Evolutionary conservation across 2,888 invertebrate species (phyloP).

Genomic region (Teinopalpus imperialis): DNA sequence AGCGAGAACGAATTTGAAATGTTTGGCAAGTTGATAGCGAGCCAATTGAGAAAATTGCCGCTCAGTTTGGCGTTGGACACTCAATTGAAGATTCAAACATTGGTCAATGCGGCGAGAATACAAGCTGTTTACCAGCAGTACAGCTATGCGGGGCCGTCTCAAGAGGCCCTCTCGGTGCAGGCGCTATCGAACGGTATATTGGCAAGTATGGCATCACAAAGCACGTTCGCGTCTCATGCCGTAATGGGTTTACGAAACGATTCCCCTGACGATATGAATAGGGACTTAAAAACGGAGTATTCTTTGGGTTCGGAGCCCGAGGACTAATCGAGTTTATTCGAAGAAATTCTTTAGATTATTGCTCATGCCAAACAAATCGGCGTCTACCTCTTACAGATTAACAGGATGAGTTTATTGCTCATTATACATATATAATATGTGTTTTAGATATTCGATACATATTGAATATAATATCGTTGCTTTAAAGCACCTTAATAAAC

Average conservation of each 20-base stretch:
- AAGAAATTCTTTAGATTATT: not conserved
- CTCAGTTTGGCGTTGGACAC: conserved; percentile 71
- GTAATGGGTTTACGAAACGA: conserved; percentile 56
- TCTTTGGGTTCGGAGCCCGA: conserved; percentile 66
- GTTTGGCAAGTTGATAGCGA: conserved; percentile 75
- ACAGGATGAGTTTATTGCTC: conserved; percentile 35
- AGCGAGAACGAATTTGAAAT: conserved; percentile 77
- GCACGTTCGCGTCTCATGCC: conserved; percentile 52
- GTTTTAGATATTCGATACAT: conserved; percentile 28
- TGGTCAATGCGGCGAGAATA: conserved; percentile 71
- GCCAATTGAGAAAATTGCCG: conserved; percentile 70
- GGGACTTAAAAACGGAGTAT: conserved; percentile 65
- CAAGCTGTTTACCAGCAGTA: conserved; percentile 77
- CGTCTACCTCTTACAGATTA: conserved; percentile 7
- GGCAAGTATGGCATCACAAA: conserved; percentile 68
- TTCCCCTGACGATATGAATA: conserved; percentile 65
- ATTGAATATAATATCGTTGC: conserved; percentile 3
- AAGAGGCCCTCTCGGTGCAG: conserved; percentile 70
- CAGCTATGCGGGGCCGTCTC: conserved; percentile 73
- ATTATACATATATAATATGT: conserved; percentile 37
- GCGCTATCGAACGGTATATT: conserved; percentile 72
- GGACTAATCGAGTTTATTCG: conserved; percentile 49
- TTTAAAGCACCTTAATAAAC: conserved; percentile 15
- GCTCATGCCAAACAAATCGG: conserved; percentile 3
- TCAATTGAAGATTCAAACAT: conserved; percentile 71